Conservation (phyloP, 2,797 vertebrate genomes). For the Rhinophrynus dorsalis region DNA sequence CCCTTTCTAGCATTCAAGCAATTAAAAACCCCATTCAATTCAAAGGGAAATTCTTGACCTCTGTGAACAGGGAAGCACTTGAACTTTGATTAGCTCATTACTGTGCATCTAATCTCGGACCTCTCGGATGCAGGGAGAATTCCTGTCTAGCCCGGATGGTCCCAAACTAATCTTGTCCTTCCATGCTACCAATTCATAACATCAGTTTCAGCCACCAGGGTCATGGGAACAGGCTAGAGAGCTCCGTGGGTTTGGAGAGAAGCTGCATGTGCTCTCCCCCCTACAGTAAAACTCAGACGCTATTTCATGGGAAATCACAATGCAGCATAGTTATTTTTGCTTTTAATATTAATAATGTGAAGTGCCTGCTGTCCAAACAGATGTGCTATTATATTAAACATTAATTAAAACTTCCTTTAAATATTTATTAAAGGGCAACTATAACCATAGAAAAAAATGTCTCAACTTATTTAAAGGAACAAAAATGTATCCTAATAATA, state of each 20-base stretch:
- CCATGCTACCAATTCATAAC: conserved; percentile 7
- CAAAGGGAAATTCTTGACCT: too few species aligned
- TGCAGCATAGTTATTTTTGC: not conserved
- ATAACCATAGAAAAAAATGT: too few species aligned
- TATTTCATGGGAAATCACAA: conserved; percentile 9
- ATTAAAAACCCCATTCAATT: too few species aligned
- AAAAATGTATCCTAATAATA: too few species aligned
- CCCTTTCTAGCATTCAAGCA: too few species aligned
- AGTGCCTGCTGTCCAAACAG: conserved; percentile 1
- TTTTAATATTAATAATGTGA: not conserved
- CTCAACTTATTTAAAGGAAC: too few species aligned
- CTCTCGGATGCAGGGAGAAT: not conserved
- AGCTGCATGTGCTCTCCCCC: not conserved
- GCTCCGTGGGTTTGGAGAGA: not conserved
- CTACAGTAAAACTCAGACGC: not conserved
- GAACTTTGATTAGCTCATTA: too few species aligned
- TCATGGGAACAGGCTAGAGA: conserved; percentile 21
- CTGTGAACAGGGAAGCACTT: too few species aligned
- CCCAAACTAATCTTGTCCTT: conserved; percentile 6
- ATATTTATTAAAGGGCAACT: not conserved
- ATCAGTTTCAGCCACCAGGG: not conserved
- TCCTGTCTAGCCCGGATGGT: not conserved
- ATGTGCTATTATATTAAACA: not conserved
- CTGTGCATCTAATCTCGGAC: too few species aligned
- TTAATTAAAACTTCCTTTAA: not conserved